Percentiles rank a stretch among this genome's conserved stretches.
Evolutionary conservation across 2,113 vertebrate species (phyloP).

Genomic region (Eulemur rufifrons): DNA sequence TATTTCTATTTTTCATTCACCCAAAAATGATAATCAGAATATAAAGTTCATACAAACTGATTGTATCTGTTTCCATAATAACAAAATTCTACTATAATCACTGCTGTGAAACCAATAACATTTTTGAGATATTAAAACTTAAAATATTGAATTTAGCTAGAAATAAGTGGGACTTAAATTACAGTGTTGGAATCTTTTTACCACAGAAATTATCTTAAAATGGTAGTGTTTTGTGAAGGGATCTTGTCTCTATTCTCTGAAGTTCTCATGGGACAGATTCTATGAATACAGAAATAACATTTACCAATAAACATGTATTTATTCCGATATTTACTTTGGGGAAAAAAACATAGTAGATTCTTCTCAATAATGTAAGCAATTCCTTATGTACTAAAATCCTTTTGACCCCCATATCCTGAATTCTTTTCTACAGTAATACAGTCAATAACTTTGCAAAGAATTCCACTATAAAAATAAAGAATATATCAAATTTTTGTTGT

Average conservation of each 20-base stretch:
- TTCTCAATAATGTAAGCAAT: not conserved
- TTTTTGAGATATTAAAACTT: not conserved
- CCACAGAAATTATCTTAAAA: not conserved
- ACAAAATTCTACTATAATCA: not conserved
- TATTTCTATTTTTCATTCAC: not conserved
- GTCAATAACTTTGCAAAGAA: slow-evolving; percentile 11
- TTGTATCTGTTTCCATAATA: not conserved
- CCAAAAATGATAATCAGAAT: slow-evolving; percentile 8
- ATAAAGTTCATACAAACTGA: not conserved
- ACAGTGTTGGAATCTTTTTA: not conserved
- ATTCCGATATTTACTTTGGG: not conserved
- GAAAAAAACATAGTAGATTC: not conserved
- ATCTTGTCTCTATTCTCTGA: not conserved
- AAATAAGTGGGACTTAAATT: not conserved
- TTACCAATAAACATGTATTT: slow-evolving; percentile 37
- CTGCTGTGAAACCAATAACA: not conserved
- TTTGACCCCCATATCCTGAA: not conserved
- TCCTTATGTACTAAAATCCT: not conserved
- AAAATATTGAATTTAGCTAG: not conserved
- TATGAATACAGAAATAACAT: not conserved
- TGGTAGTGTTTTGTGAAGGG: not conserved
- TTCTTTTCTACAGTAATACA: slow-evolving; percentile 31
- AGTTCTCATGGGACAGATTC: not conserved
- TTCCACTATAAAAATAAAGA: slow-evolving; percentile 44
- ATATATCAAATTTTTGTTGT: slow-evolving; percentile 47